These are phyloP conservation scores for Acanthosepion pharaonis DNA, from an alignment of 2,888 invertebrate species.

Conservation along the genomic window DNA sequence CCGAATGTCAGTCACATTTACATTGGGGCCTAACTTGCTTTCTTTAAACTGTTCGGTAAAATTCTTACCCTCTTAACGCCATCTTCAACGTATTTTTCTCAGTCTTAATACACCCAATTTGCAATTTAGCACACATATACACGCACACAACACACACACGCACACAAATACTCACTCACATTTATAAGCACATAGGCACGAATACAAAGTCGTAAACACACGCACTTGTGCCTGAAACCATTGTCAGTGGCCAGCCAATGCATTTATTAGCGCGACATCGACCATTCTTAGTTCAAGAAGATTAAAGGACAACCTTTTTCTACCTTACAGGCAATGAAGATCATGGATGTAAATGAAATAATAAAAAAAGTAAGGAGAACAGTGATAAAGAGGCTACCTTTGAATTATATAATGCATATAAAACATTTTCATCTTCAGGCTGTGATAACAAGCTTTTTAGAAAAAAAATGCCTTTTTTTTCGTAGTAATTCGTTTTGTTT, in stretches of 20 bases:
- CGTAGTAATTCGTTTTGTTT: no score
- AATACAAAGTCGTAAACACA: background rate
- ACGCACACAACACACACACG: background rate
- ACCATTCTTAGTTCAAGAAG: background rate
- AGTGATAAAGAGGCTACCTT: no score
- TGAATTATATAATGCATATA: no score
- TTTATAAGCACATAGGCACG: background rate
- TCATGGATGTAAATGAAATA: no score
- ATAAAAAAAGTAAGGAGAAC: no score
- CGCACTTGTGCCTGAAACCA: background rate
- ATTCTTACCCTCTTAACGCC: background rate
- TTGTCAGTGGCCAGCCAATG: background rate
- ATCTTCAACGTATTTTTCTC: background rate
- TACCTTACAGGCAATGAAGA: no score
- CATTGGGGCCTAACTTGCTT: background rate
- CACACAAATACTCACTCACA: background rate
- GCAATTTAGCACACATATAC: background rate
- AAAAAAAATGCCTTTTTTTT: no score
- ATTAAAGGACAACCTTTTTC: background rate
- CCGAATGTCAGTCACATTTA: background rate
- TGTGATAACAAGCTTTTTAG: no score
- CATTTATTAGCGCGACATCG: background rate
- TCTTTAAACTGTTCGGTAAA: background rate
- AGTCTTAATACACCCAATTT: background rate
- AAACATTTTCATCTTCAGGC: no score